phyloP scores from a whole-genome alignment of 2,888 invertebrate genomes.

The Scelioninae gen. 1 region DNA sequence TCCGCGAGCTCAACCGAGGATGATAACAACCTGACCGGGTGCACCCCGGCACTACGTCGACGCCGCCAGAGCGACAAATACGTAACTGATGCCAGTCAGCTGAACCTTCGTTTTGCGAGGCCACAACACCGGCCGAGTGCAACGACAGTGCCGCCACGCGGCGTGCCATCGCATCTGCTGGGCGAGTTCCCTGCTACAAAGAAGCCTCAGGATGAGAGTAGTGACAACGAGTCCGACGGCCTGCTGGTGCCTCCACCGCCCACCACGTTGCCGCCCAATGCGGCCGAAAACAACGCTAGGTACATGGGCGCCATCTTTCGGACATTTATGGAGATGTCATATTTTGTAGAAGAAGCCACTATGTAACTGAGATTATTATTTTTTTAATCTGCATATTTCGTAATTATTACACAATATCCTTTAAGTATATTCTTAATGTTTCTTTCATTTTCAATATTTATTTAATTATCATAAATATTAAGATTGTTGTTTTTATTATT shows the following conservation, averaged over 20 bases:
- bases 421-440: too few species aligned
- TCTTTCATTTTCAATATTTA: too few species aligned
- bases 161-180: constrained; percentile 81
- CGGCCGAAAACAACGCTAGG: constrained; percentile 83
- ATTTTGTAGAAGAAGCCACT: too few species aligned
- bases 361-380: too few species aligned
- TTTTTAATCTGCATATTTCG: too few species aligned
- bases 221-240: constrained; percentile 82
- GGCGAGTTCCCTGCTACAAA: constrained; percentile 77
- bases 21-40: constrained; percentile 82
- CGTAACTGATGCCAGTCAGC: constrained; percentile 92
- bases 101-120: constrained; percentile 92
- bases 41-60: constrained; percentile 90
- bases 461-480: too few species aligned
- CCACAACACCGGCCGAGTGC: constrained; percentile 84
- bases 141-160: constrained; percentile 75
- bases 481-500: too few species aligned
- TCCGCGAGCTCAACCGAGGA: too few species aligned
- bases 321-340: too few species aligned
- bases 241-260: constrained; percentile 79
- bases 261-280: constrained; percentile 80
- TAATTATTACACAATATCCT: too few species aligned
- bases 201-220: constrained; percentile 81
- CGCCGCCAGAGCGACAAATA: constrained; percentile 92
- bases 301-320: too few species aligned